Evolutionary conservation across 2,888 invertebrate genomes (phyloP).

Genomic region (Eutolmus rufibarbis): DNA sequence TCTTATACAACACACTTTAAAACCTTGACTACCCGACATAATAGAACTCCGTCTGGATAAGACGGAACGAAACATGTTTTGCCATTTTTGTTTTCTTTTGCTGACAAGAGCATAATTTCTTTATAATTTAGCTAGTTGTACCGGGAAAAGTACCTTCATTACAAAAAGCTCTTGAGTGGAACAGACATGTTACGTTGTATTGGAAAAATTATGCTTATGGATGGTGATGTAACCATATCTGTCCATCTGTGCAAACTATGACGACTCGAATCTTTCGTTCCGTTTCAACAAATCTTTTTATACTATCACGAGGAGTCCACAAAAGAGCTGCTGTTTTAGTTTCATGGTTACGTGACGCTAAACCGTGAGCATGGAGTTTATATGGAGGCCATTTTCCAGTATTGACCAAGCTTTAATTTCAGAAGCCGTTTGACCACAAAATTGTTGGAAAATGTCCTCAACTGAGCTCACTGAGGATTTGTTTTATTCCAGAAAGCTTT

Average conservation of each 20-base stretch:
- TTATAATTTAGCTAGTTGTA: background rate
- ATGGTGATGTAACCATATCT: background rate
- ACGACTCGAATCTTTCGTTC: background rate
- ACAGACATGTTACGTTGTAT: conserved; percentile 3
- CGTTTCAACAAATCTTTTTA: background rate
- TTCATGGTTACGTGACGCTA: background rate
- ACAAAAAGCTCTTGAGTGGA: background rate
- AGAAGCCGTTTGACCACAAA: background rate
- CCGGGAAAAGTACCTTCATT: background rate
- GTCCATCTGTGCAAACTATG: background rate
- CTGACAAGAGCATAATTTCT: background rate
- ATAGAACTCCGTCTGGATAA: background rate
- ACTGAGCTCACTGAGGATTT: background rate
- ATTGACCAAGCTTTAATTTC: background rate
- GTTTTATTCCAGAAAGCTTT: background rate
- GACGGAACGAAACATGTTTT: background rate
- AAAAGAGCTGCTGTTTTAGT: background rate
- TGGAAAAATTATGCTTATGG: background rate
- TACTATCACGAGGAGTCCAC: background rate
- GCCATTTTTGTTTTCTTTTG: background rate
- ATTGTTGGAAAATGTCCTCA: background rate
- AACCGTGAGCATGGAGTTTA: background rate
- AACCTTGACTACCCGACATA: background rate
- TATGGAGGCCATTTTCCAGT: background rate
- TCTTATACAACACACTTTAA: background rate